phyloP scores from a whole-genome alignment of 2,113 vertebrate species.

The Nannospalax galili region DNA sequence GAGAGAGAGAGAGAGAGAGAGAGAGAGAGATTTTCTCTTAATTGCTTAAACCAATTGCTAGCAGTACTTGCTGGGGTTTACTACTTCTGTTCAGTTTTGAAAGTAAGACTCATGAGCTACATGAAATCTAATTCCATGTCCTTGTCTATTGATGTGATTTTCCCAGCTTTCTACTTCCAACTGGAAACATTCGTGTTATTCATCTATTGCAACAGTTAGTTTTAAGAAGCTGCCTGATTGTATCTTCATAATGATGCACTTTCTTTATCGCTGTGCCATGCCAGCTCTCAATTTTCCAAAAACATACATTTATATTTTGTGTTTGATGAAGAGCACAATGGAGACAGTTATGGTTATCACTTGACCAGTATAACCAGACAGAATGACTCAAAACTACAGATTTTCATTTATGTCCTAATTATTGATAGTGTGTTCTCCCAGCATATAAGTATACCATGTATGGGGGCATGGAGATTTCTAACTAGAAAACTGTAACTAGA shows the following conservation, averaged over 20 bases:
- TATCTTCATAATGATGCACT: not conserved
- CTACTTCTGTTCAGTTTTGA: not conserved
- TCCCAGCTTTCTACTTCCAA: not conserved
- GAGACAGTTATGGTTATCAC: not conserved
- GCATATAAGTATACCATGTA: not conserved
- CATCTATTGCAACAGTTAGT: not conserved
- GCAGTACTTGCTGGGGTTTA: not conserved
- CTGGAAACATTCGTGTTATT: not conserved
- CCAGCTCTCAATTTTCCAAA: not conserved
- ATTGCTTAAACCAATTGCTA: no score
- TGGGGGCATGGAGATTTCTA: no score
- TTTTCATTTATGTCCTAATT: not conserved
- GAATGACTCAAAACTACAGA: not conserved
- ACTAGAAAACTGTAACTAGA: no score
- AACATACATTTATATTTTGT: slow-evolving; percentile 7
- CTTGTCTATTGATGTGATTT: not conserved
- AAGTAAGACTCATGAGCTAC: not conserved
- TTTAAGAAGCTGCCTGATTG: not conserved
- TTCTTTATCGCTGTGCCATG: not conserved
- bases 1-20: no score
- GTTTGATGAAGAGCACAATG: not conserved
- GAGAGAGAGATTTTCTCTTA: no score
- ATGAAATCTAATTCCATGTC: not conserved
- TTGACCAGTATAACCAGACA: not conserved
- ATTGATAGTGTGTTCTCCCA: not conserved